A percentile compares a stretch with the other conserved stretches of the same genome.
Evolutionary conservation across 2,797 vertebrate genomes (phyloP).

Genomic region (Gymnoscopelus braueri): DNA sequence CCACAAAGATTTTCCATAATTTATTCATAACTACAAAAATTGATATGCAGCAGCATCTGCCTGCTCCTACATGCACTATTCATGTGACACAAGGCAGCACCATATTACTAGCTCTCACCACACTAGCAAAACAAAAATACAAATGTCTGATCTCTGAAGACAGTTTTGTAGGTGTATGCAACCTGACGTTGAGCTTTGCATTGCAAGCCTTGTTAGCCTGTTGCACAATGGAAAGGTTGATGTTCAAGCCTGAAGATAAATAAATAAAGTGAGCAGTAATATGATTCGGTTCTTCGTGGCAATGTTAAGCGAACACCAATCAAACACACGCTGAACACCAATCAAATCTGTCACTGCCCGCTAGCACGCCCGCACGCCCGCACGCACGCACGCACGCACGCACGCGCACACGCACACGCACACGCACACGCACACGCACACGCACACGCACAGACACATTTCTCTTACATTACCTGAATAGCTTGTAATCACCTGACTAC

Average conservation of each 20-base stretch:
- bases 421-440: conserved; percentile 12
- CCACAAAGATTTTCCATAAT: conserved; percentile 47
- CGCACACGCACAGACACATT: conserved; percentile 19
- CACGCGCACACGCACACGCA: not conserved
- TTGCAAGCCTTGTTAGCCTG: conserved; percentile 13
- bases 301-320: conserved; percentile 15
- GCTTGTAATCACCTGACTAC: too few relatives aligned
- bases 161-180: not conserved
- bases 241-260: conserved; percentile 34
- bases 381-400: not conserved
- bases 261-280: conserved; percentile 9
- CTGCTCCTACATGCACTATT: conserved; percentile 71
- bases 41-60: conserved; percentile 77
- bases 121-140: conserved; percentile 31
- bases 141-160: conserved; percentile 23
- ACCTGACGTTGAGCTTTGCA: conserved; percentile 15
- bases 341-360: conserved; percentile 16
- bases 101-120: conserved; percentile 13
- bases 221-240: conserved; percentile 13
- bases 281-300: conserved; percentile 18
- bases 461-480: not conserved
- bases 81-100: conserved; percentile 60
- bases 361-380: conserved; percentile 7
- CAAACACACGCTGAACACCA: not conserved
- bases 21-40: conserved; percentile 70